Base-by-base conservation (phyloP, 2,113 vertebrate genomes). In the Albula glossodonta region DNA sequence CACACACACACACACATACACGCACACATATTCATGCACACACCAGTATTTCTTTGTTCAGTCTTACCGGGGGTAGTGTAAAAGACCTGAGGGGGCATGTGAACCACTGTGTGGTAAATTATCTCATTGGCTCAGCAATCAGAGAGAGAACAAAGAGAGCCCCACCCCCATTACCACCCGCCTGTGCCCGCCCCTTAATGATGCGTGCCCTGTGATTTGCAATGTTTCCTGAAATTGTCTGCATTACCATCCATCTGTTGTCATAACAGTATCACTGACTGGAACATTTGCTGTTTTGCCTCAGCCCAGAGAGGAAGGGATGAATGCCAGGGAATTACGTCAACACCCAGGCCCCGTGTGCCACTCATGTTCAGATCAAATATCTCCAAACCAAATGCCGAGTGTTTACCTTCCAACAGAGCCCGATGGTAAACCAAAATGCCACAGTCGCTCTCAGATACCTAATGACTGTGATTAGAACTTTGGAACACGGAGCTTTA, bases 221-320 rank as follows among this genome's bases (percentile, higher is more conserved):
- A 74, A 31, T 74, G 70, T 74, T 74, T 74, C 70, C 70, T 74
- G 70, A 74, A 74, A 74, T 31, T 74, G 70, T 74, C 70, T 31
- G 70, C 70, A 74, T 74, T 25, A 74, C 22, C 70, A 74, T 74
- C 70, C 70, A 74, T 74, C 70, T 74, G 70, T 31, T 74, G 70
- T 74, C 70, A 74, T 74, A 74, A 31, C 70, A 31, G 70, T 11
- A 74, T 74, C 70, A 10, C n/a, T 74, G 70, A 31, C 7, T 74
- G 70, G 70, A 74, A 74, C 70, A 74, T 74, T 31, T 9, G n/a
- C 70, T 25, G 70, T 22, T 66, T 66, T 66, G 15, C 60, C 22
- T 66, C 60, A 66, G 70, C 70, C 70, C 70, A 74, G n/a, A 74
- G 17, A 74, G 70, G 70, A 8, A 10, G 70, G 70, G 22, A 22